A percentile compares a stretch with the other conserved stretches of the same genome.
Conservation (phyloP, 2,113 vertebrate species). For the Bathybates hornii region DNA sequence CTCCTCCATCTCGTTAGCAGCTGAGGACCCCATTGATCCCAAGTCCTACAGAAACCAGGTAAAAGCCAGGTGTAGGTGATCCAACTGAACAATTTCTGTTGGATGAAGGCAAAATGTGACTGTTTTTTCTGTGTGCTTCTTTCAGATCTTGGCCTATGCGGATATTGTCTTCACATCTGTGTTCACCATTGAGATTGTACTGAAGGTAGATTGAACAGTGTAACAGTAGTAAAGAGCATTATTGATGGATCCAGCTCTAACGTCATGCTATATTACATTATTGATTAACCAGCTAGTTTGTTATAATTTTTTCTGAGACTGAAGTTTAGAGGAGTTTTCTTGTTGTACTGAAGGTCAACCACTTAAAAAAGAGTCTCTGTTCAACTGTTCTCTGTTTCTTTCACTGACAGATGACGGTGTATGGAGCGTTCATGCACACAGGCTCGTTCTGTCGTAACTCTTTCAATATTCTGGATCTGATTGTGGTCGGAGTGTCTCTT, state of each 20-base stretch:
- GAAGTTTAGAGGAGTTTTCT: not conserved
- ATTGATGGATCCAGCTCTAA: not conserved
- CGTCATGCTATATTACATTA: not conserved
- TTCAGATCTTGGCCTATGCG: slow-evolving; percentile 88
- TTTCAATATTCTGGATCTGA: slow-evolving; percentile 96
- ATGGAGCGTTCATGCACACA: slow-evolving; percentile 91
- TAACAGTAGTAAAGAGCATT: not conserved
- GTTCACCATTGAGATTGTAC: slow-evolving; percentile 93
- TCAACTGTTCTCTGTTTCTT: not conserved
- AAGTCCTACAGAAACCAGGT: slow-evolving; percentile 92
- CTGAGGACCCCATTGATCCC: slow-evolving; percentile 91
- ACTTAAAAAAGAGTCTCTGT: not conserved
- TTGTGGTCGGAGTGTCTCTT: slow-evolving; percentile 92
- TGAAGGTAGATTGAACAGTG: slow-evolving; percentile 79
- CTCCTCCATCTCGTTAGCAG: slow-evolving; percentile 93
- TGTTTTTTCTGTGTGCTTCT: not conserved
- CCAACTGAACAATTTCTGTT: rapidly evolving
- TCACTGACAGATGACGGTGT: slow-evolving; percentile 86
- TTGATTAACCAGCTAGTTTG: not conserved
- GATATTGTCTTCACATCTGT: slow-evolving; percentile 92
- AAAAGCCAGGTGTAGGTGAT: not conserved
- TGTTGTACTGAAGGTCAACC: not conserved
- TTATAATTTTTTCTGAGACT: not conserved
- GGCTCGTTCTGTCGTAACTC: slow-evolving; percentile 97
- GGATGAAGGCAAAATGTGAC: not conserved